Evolutionary conservation across 2,797 vertebrate species (phyloP), one percentile per base, ranked within the genome.

Genomic region (Malurus splendens): DNA sequence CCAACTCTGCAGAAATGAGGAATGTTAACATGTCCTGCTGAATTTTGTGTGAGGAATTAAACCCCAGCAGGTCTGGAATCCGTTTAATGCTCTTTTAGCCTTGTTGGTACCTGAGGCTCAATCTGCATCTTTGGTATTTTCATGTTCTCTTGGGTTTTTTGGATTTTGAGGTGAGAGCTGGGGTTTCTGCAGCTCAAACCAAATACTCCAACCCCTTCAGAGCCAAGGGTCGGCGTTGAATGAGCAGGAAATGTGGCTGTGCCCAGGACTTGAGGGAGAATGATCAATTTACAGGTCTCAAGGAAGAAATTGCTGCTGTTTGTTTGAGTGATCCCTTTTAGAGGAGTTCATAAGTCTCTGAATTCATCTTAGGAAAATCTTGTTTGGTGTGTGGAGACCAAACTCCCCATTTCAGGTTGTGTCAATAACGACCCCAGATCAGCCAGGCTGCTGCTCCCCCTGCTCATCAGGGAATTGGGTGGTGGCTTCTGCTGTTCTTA

Each of bases 11-110:
- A 73, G 39, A 48, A 75, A 62, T 57, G 17, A 27, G 4, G 1
- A 27, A 10, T 41, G 30, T 67, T 33, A 8, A 38, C 1, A 0
- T 1, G 8, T 25, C 36, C 2, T 14, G 1, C 7, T 24, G 38
- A 28, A 24, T 24, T 56, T 27, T 12, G 27, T 14, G 14, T 33
- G 8, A 41, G 20, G n/a, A 24, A n/a, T 36, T 12, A 18, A 68
- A 57, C 1, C 9, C 6, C 30, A 39, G 24, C 39, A 11, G 2
- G 9, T 60, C 30, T 62, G 33, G 28, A 18, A 33, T 22, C 7
- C 2, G 4, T 32, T 64, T 10, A 33, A 30, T 9, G n/a, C 36
- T 2, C 30, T 2, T 83, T 83, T 23, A 59, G 8, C 51, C 23
- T 33, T 39, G 1, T 27, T 45, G 23, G 28, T 16, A 20, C 23